phyloP scores from a whole-genome alignment of 2,888 invertebrate genomes.

The Thelaira solivaga region DNA sequence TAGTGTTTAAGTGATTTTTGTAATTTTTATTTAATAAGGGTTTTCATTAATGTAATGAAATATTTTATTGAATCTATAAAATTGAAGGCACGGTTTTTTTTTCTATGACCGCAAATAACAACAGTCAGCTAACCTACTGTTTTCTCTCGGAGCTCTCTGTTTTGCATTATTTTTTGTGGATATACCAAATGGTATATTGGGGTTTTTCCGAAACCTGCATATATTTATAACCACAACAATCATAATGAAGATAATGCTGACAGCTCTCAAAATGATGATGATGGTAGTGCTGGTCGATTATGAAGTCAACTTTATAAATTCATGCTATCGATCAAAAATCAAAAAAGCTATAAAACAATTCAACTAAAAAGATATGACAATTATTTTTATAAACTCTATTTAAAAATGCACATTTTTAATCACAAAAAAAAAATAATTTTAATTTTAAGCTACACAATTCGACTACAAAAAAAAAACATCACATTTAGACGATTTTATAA shows the following conservation, averaged over 20 bases:
- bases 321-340: constrained; percentile 43
- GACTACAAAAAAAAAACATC: background rate
- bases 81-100: no score
- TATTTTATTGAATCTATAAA: no score
- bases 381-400: constrained; percentile 20
- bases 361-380: constrained; percentile 15
- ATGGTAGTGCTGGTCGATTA: constrained; percentile 42
- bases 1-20: no score
- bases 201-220: no score
- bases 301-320: constrained; percentile 58
- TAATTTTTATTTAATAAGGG: no score
- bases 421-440: constrained; percentile 12
- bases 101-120: no score
- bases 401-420: constrained; percentile 28
- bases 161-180: no score
- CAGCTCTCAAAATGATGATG: constrained; percentile 17
- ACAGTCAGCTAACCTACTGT: no score
- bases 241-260: constrained; percentile 14
- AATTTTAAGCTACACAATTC: background rate
- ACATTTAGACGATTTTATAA: background rate
- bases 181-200: no score
- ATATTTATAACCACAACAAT: constrained; percentile 13
- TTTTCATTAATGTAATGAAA: no score
- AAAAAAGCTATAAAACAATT: background rate
- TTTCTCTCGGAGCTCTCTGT: no score